Conservation (phyloP, 2,113 vertebrate species). For the Perccottus glenii region DNA sequence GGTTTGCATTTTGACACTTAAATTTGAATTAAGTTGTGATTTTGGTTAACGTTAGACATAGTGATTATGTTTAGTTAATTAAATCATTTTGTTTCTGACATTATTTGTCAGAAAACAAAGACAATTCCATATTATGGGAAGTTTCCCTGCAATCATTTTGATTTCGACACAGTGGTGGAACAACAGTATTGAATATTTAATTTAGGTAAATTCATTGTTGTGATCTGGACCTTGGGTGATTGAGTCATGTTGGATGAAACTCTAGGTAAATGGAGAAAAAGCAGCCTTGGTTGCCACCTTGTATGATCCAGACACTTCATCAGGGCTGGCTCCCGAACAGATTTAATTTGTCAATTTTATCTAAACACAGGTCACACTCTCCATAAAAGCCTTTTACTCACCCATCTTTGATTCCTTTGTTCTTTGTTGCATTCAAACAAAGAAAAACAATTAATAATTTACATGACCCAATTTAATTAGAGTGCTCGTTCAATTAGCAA, state of each 20-base stretch:
- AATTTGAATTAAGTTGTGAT: no score
- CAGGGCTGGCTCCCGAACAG: not conserved
- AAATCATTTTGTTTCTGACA: no score
- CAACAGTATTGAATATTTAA: no score
- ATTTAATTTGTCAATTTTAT: not conserved
- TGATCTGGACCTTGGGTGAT: not conserved
- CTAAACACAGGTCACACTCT: not conserved
- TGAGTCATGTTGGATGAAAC: not conserved
- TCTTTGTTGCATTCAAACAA: conserved; percentile 35
- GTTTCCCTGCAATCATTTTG: no score
- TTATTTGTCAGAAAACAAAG: no score
- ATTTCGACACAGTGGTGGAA: no score
- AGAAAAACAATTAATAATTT: conserved; percentile 47
- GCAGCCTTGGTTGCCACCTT: not conserved
- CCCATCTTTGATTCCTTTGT: not conserved
- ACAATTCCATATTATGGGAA: no score
- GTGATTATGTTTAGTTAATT: no score
- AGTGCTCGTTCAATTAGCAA: conserved; percentile 47
- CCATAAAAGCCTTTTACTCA: not conserved
- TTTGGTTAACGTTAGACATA: no score
- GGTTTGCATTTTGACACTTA: no score
- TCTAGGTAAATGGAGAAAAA: not conserved
- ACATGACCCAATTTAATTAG: conserved; percentile 51
- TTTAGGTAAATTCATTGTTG: not conserved
- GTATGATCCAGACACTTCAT: not conserved